These are phyloP conservation scores for Pocillopora meandrina DNA, from an alignment of 92 coral and sea anemone species.

Conservation along the genomic window DNA sequence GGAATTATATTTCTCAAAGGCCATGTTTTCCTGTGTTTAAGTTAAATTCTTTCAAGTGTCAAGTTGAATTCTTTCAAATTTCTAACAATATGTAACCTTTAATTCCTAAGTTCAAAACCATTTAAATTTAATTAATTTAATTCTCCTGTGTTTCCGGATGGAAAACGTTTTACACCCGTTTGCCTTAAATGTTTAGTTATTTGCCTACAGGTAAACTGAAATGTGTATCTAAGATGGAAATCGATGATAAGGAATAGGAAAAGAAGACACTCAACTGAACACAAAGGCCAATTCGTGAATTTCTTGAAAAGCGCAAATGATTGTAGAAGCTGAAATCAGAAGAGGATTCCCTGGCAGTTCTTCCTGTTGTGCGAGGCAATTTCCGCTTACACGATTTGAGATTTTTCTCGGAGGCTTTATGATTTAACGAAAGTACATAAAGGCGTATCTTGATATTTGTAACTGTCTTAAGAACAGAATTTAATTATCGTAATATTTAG, in stretches of 20 bases:
- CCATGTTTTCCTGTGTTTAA: background rate
- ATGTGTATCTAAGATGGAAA: background rate
- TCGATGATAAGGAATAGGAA: background rate
- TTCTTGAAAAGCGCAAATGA: background rate
- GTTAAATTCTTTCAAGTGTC: background rate
- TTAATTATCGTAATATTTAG: background rate
- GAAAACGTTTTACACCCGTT: background rate
- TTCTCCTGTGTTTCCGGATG: background rate
- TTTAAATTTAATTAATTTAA: too few relatives aligned
- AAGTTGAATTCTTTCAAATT: background rate
- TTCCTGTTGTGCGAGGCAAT: background rate
- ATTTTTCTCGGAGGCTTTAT: background rate
- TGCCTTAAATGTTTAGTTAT: background rate
- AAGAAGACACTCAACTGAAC: background rate
- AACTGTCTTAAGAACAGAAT: background rate
- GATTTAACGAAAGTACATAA: too few relatives aligned
- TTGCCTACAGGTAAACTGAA: background rate
- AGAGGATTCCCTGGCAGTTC: conserved; percentile 18
- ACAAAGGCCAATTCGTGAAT: background rate
- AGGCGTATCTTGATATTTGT: background rate
- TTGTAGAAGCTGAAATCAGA: background rate
- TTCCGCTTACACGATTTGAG: background rate
- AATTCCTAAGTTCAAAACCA: too few relatives aligned
- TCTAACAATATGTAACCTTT: too few relatives aligned
- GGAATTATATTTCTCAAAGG: background rate